Percentiles rank a stretch among this genome's conserved stretches.
These are phyloP conservation scores for Suncus etruscus DNA, from an alignment of 2,113 vertebrate species.

Conservation along the genomic window DNA sequence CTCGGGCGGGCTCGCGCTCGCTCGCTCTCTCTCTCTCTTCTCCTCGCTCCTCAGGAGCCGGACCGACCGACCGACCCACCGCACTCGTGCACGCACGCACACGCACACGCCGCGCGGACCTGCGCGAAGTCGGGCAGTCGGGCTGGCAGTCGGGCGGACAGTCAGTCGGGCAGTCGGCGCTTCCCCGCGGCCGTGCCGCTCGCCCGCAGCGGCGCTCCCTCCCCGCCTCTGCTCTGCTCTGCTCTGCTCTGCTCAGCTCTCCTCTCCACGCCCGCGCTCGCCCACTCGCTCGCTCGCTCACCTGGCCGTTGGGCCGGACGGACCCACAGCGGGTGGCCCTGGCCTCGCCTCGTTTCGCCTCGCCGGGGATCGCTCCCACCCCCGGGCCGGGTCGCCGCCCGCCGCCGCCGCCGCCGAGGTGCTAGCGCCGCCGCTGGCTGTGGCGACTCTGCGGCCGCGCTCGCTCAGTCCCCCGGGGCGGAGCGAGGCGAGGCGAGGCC, in stretches of 20 bases:
- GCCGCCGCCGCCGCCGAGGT: background rate
- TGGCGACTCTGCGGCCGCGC: constrained; percentile 66
- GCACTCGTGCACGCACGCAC: too few relatives aligned
- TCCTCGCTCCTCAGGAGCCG: too few relatives aligned
- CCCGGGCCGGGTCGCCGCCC: constrained; percentile 44
- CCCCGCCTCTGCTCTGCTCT: constrained; percentile 22
- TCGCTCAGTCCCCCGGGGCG: constrained; percentile 77
- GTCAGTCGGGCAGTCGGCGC: too few relatives aligned
- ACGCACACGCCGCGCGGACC: too few relatives aligned
- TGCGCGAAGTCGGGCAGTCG: too few relatives aligned
- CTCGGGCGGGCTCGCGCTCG: too few relatives aligned
- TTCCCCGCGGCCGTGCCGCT: too few relatives aligned
- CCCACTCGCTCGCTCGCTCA: too few relatives aligned
- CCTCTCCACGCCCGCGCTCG: constrained; percentile 1
- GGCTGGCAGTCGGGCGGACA: too few relatives aligned
- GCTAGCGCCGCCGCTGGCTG: constrained; percentile 81
- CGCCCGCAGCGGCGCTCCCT: too few relatives aligned
- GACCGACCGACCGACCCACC: too few relatives aligned
- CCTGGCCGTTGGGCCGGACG: constrained; percentile 68
- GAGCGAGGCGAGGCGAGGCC: constrained; percentile 78
- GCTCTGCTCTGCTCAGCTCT: background rate
- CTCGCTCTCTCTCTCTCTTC: too few relatives aligned
- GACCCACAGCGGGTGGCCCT: constrained; percentile 62
- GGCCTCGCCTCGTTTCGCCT: constrained; percentile 51
- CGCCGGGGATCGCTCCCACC: constrained; percentile 66